Evolutionary conservation across 2,113 vertebrate species (phyloP).

Genomic region (Psophia crepitans): DNA sequence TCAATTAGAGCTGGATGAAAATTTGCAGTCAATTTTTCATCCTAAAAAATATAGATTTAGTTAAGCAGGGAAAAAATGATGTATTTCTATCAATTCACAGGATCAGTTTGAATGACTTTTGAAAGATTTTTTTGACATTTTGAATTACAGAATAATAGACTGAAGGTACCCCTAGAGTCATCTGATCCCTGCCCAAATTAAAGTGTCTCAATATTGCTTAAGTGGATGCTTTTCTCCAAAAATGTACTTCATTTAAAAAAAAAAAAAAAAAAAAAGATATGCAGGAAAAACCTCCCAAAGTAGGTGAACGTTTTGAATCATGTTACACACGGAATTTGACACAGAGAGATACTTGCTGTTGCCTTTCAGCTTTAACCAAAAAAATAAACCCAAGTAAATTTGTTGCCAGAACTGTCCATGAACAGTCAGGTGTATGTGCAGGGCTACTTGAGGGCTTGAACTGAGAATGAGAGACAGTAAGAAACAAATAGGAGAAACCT

Average conservation of each 20-base stretch:
- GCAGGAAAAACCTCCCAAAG: neutral
- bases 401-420: neutral
- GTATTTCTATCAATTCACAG: constrained; percentile 31
- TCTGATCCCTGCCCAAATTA: constrained; percentile 47
- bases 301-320: neutral
- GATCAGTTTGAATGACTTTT: constrained; percentile 7
- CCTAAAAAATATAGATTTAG: constrained; percentile 3
- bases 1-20: neutral
- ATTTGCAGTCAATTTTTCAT: constrained; percentile 19
- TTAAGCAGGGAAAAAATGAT: neutral
- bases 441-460: neutral
- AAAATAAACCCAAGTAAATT: neutral
- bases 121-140: constrained; percentile 17
- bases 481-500: neutral
- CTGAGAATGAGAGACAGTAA: neutral
- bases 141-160: constrained; percentile 31
- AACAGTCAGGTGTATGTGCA: neutral
- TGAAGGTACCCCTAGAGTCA: constrained; percentile 14
- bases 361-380: neutral
- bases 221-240: constrained; percentile 31
- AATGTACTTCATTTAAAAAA: neutral
- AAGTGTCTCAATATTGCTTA: constrained; percentile 45
- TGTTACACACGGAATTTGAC: neutral
- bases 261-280: neutral
- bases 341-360: neutral